Conservation (phyloP, 1,140 invertebrate species). For the Papilio dardanus region DNA sequence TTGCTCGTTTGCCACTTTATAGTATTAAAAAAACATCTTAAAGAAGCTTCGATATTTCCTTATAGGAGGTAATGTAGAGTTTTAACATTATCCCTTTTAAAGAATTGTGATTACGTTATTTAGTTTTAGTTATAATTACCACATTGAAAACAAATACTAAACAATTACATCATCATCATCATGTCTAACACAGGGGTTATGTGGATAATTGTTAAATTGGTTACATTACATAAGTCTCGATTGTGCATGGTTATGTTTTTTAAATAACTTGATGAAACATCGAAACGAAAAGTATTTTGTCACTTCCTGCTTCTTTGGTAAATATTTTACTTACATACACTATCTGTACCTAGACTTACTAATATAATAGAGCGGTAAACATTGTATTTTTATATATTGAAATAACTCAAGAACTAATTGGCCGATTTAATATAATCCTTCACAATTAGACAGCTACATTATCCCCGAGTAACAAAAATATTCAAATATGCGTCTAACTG, state of each 20-base stretch:
- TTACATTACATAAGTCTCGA: neutral
- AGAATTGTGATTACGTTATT: neutral
- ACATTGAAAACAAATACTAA: neutral
- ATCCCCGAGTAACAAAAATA: no score
- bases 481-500: no score
- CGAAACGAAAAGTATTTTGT: neutral
- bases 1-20: no score
- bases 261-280: neutral
- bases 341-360: no score
- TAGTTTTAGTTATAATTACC: neutral
- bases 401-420: no score
- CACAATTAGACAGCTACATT: no score
- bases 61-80: no score
- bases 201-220: neutral
- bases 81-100: neutral
- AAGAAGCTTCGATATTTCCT: neutral
- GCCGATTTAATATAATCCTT: no score
- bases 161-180: neutral
- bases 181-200: neutral
- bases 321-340: no score
- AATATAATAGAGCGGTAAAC: no score
- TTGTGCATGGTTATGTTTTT: neutral
- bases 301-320: neutral
- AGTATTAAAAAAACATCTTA: neutral
- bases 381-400: no score